A percentile compares a stretch with the other conserved stretches of the same genome.
Conservation (phyloP, 2,888 invertebrate genomes). For the Trichopoda pennipes region DNA sequence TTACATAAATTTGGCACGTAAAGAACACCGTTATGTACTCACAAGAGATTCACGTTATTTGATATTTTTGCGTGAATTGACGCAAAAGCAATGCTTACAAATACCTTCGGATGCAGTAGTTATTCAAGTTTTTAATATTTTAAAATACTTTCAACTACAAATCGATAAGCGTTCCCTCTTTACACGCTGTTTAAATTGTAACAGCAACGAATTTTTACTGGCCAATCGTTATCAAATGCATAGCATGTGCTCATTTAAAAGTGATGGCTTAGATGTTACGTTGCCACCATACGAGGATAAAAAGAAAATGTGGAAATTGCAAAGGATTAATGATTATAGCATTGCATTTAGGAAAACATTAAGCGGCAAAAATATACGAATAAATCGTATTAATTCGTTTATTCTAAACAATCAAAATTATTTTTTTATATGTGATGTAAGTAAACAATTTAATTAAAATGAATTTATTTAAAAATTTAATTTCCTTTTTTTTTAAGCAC, state of each 20-base stretch:
- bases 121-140: constrained; percentile 68
- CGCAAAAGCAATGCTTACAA: constrained; percentile 66
- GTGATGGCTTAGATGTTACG: constrained; percentile 13
- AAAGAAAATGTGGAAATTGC: constrained; percentile 48
- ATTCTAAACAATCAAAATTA: constrained; percentile 66
- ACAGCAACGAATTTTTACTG: constrained; percentile 70
- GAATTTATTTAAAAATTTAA: too few relatives aligned
- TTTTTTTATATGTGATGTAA: constrained; percentile 72
- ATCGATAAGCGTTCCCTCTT: constrained; percentile 66
- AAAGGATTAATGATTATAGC: constrained; percentile 60
- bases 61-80: constrained; percentile 60
- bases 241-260: constrained; percentile 60
- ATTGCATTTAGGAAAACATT: constrained; percentile 66
- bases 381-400: constrained; percentile 68
- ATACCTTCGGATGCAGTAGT: constrained; percentile 69
- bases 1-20: constrained; percentile 68
- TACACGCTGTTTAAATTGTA: constrained; percentile 70
- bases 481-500: too few relatives aligned
- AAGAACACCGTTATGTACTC: constrained; percentile 68
- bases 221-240: constrained; percentile 68
- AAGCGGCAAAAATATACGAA: constrained; percentile 66
- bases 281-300: constrained; percentile 7
- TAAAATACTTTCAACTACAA: constrained; percentile 67
- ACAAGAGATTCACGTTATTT: constrained; percentile 68
- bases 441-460: constrained; percentile 12